A percentile compares a stretch with the other conserved stretches of the same genome.
phyloP scores from a whole-genome alignment of 2,888 invertebrate genomes.

The Thera obeliscata region DNA sequence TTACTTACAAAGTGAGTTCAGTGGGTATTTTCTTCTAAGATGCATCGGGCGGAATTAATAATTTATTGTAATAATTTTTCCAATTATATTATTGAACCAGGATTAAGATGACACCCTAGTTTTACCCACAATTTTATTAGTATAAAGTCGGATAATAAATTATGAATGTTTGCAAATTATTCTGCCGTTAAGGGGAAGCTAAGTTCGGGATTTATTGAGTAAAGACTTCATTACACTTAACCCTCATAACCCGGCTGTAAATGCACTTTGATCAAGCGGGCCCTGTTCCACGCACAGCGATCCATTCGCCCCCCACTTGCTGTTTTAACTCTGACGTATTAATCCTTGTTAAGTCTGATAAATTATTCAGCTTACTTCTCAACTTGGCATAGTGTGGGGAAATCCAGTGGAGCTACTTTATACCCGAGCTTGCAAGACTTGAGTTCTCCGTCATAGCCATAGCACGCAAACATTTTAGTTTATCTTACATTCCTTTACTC shows the following conservation, averaged over 20 bases:
- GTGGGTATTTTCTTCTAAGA: too few species aligned
- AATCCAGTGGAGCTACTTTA: conserved; percentile 17
- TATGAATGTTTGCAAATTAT: conserved; percentile 15
- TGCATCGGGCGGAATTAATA: too few species aligned
- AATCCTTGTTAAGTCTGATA: conserved; percentile 73
- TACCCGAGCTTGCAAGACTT: background rate
- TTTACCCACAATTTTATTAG: background rate
- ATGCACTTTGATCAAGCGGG: conserved; percentile 39
- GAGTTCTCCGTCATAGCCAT: background rate
- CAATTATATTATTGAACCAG: too few species aligned
- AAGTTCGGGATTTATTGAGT: conserved; percentile 26
- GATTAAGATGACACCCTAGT: background rate
- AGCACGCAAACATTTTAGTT: background rate
- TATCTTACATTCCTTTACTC: too few species aligned
- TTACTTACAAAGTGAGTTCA: too few species aligned
- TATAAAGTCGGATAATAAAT: background rate
- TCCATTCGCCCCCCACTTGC: conserved; percentile 45
- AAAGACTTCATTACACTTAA: conserved; percentile 36
- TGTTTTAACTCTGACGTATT: conserved; percentile 68
- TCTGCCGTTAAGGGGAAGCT: conserved; percentile 22
- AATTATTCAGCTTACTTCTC: conserved; percentile 67
- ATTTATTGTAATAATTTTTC: too few species aligned
- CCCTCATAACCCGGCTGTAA: conserved; percentile 32
- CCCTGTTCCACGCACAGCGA: conserved; percentile 9
- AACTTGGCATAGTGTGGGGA: conserved; percentile 20